Evolutionary conservation across 2,797 vertebrate genomes (phyloP), one percentile per base, ranked within the genome.

Genomic region (Bufotes viridis): DNA sequence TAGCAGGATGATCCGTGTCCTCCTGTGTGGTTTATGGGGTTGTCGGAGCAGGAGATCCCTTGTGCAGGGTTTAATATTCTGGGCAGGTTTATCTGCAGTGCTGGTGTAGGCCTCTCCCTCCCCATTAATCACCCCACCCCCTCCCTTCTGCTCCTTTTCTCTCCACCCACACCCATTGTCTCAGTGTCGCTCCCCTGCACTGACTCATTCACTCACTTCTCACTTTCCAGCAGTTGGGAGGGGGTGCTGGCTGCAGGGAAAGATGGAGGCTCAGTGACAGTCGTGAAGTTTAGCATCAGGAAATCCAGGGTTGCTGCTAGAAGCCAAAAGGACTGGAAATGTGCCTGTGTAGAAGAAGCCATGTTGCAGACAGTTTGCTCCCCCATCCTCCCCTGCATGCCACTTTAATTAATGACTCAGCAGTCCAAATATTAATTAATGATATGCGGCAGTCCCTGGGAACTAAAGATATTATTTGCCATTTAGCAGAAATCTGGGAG

Each of bases 1-100:
- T 81, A 67, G 17, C 61, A 81, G 80, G 20, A 65, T 57, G 61
- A 69, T 69, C 24, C 1, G 29, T 70, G 26, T 55, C 12, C 24
- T 70, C 10, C 26, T 58, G 78, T 80, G 53, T 78, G 51, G 12
- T 8, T 63, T 60, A 17, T 17, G 15, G 24, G 72, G 51, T 60
- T 53, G 82, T 84, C 76, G 75, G 74, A 83, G 53, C 81, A 78
- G 82, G 76, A 76, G 61, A 81, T 89, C 67, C 83, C 69, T 81
- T 8, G 29, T 85, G 42, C 49, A 75, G 83, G 83, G 89, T 95
- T 97, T 96, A 96, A 94, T 96, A 96, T 97, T 96, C 96, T 90
- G 95, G 95, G 95, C 97, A 97, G 95, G 96, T 97, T 96, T 93
- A 93, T 93, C 96, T 96, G 96, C 96, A 95, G 96, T 93, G 95